Evolutionary conservation across 1,140 invertebrate species (phyloP).

Genomic region (Papilio polyxenes): DNA sequence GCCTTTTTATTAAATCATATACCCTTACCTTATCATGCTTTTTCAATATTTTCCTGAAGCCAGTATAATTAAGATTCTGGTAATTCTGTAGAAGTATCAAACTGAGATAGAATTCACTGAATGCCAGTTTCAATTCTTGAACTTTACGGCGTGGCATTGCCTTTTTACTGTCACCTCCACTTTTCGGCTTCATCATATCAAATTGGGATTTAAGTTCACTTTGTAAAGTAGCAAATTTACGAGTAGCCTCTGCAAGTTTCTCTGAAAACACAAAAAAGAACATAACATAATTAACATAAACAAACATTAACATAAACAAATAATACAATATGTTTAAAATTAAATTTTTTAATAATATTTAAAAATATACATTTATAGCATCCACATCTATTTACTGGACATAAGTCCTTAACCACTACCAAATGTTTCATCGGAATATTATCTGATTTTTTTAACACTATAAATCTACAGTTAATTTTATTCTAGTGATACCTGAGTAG

Average conservation of each 20-base stretch:
- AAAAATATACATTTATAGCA: too few relatives aligned
- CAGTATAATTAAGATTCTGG: constrained; percentile 98
- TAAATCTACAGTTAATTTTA: not conserved
- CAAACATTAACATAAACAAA: too few relatives aligned
- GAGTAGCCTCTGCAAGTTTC: constrained; percentile 97
- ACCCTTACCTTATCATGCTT: constrained; percentile 98
- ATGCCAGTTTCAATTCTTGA: constrained; percentile 97
- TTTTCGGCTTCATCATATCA: constrained; percentile 84
- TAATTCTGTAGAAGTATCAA: constrained; percentile 95
- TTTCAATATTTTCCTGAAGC: constrained; percentile 99
- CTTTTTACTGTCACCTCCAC: constrained; percentile 81
- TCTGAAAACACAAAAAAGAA: constrained; percentile 82
- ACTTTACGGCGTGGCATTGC: constrained; percentile 88
- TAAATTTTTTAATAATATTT: too few relatives aligned
- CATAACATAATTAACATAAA: too few relatives aligned
- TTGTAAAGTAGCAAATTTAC: constrained; percentile 95
- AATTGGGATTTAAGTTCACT: constrained; percentile 91
- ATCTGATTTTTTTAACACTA: too few relatives aligned
- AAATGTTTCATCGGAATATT: too few relatives aligned
- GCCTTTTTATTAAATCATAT: not conserved
- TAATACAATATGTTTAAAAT: too few relatives aligned
- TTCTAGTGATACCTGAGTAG: constrained; percentile 88
- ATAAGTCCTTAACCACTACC: too few relatives aligned
- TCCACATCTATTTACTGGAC: too few relatives aligned
- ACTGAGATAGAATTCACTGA: constrained; percentile 99